Evolutionary conservation across 2,888 invertebrate species (phyloP), one percentile per base, ranked within the genome.

Genomic region (Glyphotaelius pellucidus): DNA sequence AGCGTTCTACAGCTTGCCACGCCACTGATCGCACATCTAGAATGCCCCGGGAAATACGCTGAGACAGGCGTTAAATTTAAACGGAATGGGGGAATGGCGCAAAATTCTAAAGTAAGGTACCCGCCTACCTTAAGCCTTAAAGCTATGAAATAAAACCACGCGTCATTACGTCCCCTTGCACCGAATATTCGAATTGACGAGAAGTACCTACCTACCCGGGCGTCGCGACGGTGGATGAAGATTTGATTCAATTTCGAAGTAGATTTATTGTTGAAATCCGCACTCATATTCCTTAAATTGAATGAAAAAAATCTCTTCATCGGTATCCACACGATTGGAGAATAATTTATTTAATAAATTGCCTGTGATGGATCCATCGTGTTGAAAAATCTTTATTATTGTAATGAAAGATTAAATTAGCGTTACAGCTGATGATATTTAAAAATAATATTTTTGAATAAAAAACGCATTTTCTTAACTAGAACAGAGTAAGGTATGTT

Each of bases 101-200:
- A 90, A 89, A 92, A 92, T 89, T 85, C 80, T 90, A 87, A 92
- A 92, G 92, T 90, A 92, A 93, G 91, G 90, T 87, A 90, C 91
- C 90, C 67, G 25, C 67, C 67, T 25, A 67, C 67, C 90, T 79
- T 87, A 93, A 93, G 93, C 93, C 93, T 92, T 80, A 80, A 91
- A 92, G 93, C 93, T 93, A 93, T 93, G 93, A 93, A 93, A 93
- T 93, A 93, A 93, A 92, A 93, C 92, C 93, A 92, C 92, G 92
- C 92, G 85, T 93, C 93, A 93, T 93, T 93, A 93, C 92, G 91
- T 91, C 92, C 92, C 92, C 90, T 89, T 38, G 92, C 83, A 85
- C 42, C 90, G 42, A 93, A 91, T 90, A 91, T 91, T 90, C 52
- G 84, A 88, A 91, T 91, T 92, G 92, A 92, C 86, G 84, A 90